Evolutionary conservation across 2,888 invertebrate genomes (phyloP).

Genomic region (Leucophora obtusa): DNA sequence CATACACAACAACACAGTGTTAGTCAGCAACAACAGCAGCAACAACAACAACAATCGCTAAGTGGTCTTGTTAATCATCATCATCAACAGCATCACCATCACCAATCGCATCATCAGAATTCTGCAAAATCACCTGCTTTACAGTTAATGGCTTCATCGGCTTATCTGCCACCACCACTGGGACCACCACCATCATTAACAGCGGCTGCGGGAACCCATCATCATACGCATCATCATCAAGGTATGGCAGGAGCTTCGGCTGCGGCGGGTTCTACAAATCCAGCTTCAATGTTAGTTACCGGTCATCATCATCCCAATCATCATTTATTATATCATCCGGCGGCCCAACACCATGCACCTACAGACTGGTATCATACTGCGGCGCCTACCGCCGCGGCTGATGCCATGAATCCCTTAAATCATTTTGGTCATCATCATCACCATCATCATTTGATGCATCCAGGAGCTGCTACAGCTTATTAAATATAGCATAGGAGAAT

Average conservation of each 20-base stretch:
- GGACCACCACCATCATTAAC: slow-evolving; percentile 75
- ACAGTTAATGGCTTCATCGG: slow-evolving; percentile 74
- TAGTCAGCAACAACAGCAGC: slow-evolving; percentile 62
- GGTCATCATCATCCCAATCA: slow-evolving; percentile 76
- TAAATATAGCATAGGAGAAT: slow-evolving; percentile 79
- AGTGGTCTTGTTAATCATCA: slow-evolving; percentile 68
- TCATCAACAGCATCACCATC: slow-evolving; percentile 57
- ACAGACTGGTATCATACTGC: slow-evolving; percentile 78
- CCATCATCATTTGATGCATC: slow-evolving; percentile 83
- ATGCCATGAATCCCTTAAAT: slow-evolving; percentile 78
- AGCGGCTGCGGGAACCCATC: slow-evolving; percentile 65
- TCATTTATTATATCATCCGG: slow-evolving; percentile 77
- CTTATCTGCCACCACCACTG: slow-evolving; percentile 77
- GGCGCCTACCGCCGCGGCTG: slow-evolving; percentile 76
- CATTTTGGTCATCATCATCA: slow-evolving; percentile 82
- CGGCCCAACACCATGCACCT: slow-evolving; percentile 77
- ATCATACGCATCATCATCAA: slow-evolving; percentile 71
- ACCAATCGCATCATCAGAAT: slow-evolving; percentile 56
- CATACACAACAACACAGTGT: slow-evolving; percentile 65
- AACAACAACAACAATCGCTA: slow-evolving; percentile 66
- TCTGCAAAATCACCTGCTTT: slow-evolving; percentile 74
- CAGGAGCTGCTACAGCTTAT: slow-evolving; percentile 87
- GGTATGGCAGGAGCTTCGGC: slow-evolving; percentile 59
- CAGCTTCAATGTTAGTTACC: slow-evolving; percentile 73
- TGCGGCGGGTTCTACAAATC: slow-evolving; percentile 69